Conservation (phyloP, 2,888 invertebrate species). For the Yponomeuta plumbellus region DNA sequence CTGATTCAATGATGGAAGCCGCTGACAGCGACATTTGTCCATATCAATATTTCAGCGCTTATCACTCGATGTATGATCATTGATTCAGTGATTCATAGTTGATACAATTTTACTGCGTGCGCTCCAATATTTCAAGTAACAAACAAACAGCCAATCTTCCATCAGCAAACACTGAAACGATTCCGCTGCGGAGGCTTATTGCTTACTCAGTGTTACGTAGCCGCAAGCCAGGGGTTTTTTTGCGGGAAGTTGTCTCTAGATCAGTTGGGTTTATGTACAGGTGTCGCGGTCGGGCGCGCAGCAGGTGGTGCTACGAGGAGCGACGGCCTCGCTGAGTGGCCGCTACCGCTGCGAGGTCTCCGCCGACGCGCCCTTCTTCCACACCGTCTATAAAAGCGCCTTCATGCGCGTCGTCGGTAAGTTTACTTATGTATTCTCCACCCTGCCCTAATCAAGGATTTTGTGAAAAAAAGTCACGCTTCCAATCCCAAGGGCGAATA, state of each 20-base stretch:
- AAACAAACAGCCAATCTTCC: neutral
- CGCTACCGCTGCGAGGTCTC: conserved; percentile 86
- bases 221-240: neutral
- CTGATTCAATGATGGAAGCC: conserved; percentile 13
- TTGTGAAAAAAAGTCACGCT: neutral
- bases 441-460: neutral
- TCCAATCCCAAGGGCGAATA: neutral
- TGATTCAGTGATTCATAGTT: neutral
- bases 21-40: neutral
- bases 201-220: neutral
- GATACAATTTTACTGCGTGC: neutral
- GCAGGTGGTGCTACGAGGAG: conserved; percentile 81
- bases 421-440: conserved; percentile 41
- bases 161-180: neutral
- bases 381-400: conserved; percentile 80
- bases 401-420: conserved; percentile 84
- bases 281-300: conserved; percentile 79
- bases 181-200: neutral
- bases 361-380: conserved; percentile 84
- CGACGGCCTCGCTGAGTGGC: conserved; percentile 80
- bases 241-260: neutral
- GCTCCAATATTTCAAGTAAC: neutral
- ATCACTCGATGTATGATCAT: neutral
- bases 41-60: conserved; percentile 16
- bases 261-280: conserved; percentile 41